phyloP scores from a whole-genome alignment of 2,113 vertebrate species.

The Entosphenus tridentatus region DNA sequence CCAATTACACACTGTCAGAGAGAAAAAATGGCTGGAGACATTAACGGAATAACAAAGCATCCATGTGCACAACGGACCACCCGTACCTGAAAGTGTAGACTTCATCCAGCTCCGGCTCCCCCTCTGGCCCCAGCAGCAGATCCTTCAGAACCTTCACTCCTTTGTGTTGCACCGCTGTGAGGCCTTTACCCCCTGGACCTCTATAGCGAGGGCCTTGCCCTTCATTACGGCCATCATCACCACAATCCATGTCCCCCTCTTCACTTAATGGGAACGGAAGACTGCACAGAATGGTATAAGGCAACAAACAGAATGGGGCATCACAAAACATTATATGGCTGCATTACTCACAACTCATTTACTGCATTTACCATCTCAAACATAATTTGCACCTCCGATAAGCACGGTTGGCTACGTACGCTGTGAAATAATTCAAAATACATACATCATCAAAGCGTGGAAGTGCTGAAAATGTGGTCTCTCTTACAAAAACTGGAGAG shows the following conservation, averaged over 20 bases:
- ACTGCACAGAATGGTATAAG: slow-evolving; percentile 19
- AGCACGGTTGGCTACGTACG: too few species aligned
- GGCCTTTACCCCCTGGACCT: slow-evolving; percentile 24
- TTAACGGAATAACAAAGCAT: too few species aligned
- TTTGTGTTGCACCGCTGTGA: slow-evolving; percentile 38
- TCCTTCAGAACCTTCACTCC: slow-evolving; percentile 40
- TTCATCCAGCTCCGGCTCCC: slow-evolving; percentile 48
- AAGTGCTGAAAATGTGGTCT: neutral
- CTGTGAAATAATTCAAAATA: too few species aligned
- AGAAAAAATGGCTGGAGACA: too few species aligned
- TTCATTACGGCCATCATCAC: slow-evolving; percentile 11
- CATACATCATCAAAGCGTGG: too few species aligned
- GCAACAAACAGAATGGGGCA: too few species aligned
- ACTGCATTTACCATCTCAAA: too few species aligned
- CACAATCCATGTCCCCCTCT: slow-evolving; percentile 13
- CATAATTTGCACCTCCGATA: too few species aligned
- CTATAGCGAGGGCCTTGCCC: slow-evolving; percentile 8
- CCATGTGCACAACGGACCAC: neutral
- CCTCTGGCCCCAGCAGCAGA: slow-evolving; percentile 46
- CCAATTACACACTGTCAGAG: too few species aligned
- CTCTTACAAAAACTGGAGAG: slow-evolving; percentile 81
- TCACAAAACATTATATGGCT: too few species aligned
- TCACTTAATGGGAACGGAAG: slow-evolving; percentile 42
- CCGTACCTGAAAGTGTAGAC: slow-evolving; percentile 62
- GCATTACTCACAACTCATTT: too few species aligned